These are phyloP conservation scores for Misgurnus anguillicaudatus DNA, from an alignment of 2,113 vertebrate species.

Conservation along the genomic window DNA sequence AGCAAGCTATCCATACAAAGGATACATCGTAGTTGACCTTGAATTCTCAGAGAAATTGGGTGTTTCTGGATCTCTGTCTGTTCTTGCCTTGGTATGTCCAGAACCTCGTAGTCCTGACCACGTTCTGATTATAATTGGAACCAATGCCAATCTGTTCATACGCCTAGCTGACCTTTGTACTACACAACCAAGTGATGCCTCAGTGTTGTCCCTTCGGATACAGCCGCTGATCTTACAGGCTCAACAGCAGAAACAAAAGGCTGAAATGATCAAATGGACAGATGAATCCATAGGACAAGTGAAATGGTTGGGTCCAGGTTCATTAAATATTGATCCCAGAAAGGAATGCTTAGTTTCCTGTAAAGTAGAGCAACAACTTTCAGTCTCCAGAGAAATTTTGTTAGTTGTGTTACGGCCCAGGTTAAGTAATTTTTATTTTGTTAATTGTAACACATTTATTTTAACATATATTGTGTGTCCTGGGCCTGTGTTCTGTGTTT, in stretches of 20 bases:
- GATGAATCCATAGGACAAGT: background rate
- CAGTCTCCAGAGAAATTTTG: background rate
- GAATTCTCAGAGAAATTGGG: slow-evolving; percentile 27
- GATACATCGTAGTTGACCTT: slow-evolving; percentile 29
- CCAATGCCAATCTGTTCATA: slow-evolving; percentile 39
- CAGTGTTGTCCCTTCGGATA: background rate
- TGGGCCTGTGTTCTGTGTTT: no score
- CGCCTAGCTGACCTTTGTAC: slow-evolving; percentile 15
- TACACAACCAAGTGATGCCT: background rate
- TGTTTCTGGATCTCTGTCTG: background rate
- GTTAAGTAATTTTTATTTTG: no score
- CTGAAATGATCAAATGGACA: background rate
- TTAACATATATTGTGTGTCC: no score
- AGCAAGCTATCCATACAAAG: background rate
- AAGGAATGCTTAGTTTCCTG: background rate
- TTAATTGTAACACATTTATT: no score
- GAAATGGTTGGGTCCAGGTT: background rate
- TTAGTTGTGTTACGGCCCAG: no score
- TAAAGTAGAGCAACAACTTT: background rate
- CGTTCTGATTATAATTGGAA: slow-evolving; percentile 38
- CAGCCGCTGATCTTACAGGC: background rate
- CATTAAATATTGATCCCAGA: background rate
- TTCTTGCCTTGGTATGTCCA: slow-evolving; percentile 45
- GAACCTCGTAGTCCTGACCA: slow-evolving; percentile 20
- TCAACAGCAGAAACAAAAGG: background rate